Conservation (phyloP, 1,140 invertebrate species). For the Temnothorax longispinosus region DNA sequence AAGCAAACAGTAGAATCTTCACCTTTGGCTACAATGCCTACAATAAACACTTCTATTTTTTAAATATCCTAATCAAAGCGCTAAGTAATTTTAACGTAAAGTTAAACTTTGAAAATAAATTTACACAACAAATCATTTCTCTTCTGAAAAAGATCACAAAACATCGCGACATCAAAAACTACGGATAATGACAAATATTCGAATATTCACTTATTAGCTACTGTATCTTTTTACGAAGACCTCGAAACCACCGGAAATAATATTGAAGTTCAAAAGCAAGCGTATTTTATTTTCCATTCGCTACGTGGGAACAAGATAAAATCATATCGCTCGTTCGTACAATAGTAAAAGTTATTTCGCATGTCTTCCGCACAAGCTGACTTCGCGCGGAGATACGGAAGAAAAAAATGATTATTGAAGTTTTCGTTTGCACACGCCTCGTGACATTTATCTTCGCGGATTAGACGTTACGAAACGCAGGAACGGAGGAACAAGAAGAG, state of each 20-base stretch:
- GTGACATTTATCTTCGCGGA: constrained; percentile 59
- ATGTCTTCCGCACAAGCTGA: not conserved
- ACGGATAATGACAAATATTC: not conserved
- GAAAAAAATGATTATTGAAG: constrained; percentile 48
- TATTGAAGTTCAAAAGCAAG: constrained; percentile 3
- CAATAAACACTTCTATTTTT: not conserved
- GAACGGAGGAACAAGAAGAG: constrained; percentile 18
- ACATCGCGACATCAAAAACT: not conserved
- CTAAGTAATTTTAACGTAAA: not conserved
- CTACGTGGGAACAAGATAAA: constrained; percentile 27
- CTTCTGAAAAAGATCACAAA: not conserved
- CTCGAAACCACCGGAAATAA: not conserved
- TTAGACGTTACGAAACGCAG: constrained; percentile 46
- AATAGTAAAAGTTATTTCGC: constrained; percentile 35
- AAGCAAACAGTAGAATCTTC: not conserved
- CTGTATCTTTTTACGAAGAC: not conserved
- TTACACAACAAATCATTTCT: not conserved
- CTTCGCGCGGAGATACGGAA: not conserved
- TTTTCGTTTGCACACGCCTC: constrained; percentile 40
- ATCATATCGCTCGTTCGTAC: constrained; percentile 8
- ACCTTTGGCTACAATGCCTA: too few species aligned
- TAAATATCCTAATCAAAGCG: too few species aligned
- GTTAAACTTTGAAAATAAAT: not conserved
- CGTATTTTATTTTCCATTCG: constrained; percentile 17
- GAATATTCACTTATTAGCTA: not conserved